These are phyloP conservation scores for Ageneiosus marmoratus DNA, from an alignment of 2,113 vertebrate species.

Conservation along the genomic window DNA sequence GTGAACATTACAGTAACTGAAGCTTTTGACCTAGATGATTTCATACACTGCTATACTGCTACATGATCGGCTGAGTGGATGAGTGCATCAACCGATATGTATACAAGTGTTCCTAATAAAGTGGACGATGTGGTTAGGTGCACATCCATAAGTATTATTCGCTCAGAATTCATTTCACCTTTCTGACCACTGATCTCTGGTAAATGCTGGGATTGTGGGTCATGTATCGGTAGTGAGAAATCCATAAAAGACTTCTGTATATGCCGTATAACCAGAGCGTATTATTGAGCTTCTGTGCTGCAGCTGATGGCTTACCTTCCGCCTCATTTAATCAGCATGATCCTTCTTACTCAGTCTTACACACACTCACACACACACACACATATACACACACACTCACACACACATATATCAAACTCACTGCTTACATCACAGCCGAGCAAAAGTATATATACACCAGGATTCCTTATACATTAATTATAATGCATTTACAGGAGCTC, in stretches of 20 bases:
- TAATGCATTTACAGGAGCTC: background rate
- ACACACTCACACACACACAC: background rate
- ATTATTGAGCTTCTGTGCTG: slow-evolving; percentile 11
- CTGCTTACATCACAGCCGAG: background rate
- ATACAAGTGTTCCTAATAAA: background rate
- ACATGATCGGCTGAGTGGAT: background rate
- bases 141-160: background rate
- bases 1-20: background rate
- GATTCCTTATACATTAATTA: background rate
- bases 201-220: background rate
- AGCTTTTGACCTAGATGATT: background rate
- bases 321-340: slow-evolving; percentile 47
- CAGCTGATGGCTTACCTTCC: slow-evolving; percentile 37
- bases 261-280: slow-evolving; percentile 55
- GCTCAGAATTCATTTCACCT: background rate
- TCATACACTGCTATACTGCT: background rate
- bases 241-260: slow-evolving; percentile 62
- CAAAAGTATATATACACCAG: background rate
- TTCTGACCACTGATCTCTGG: background rate
- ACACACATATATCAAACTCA: background rate
- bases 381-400: background rate
- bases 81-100: background rate
- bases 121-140: background rate
- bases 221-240: slow-evolving; percentile 46
- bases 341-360: slow-evolving; percentile 15